Base-by-base conservation (phyloP, 2,888 invertebrate species). In the Idaea dimidiata region DNA sequence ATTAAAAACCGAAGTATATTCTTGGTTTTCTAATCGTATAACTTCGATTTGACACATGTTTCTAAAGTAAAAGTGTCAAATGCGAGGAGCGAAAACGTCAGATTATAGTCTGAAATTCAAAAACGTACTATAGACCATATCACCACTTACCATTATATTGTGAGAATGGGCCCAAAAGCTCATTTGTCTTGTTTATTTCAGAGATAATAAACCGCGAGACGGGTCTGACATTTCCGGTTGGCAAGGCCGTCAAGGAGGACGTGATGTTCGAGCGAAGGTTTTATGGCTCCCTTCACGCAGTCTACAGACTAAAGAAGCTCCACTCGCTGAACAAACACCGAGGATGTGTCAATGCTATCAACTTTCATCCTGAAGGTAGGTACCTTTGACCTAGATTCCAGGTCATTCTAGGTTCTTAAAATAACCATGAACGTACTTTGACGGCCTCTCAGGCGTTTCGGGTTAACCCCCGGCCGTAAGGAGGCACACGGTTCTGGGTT, bases 281-380 rank as follows among this genome's bases (percentile, higher is more conserved):
- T 84, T 97, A 97, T 77, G 96, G 96, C 1, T 97, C 97, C 1
- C 92, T 97, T 24, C 96, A 97, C 78, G 94, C 95, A 70, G 96
- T 97, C 10, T 96, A 97, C 84, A 94, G 97, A 72, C 93, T 99
- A 81, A 95, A 97, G 81, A 93, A 97, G 58, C 94, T 96, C 84
- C 95, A 95, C 75, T 94, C 94, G 76, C 92, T 99, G 74, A 94
- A 95, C 66, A 94, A 95, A 70, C 99, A 99, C 84, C 93, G 91
- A 74, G 98, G 98, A 66, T 98, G 98, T 92, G 98, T 99, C 3
- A 99, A 99, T 91, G 96, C 97, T 66, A 94, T 99, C 62, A 96
- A 97, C 88, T 99, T 99, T 86, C 98, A 98, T 82, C 94, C 94
- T 66, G 91, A 94, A 83, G 97, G 97, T 88, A n/a, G 6, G 6